Conservation (phyloP, 2,888 invertebrate genomes). For the Nipponacmea schrenckii region DNA sequence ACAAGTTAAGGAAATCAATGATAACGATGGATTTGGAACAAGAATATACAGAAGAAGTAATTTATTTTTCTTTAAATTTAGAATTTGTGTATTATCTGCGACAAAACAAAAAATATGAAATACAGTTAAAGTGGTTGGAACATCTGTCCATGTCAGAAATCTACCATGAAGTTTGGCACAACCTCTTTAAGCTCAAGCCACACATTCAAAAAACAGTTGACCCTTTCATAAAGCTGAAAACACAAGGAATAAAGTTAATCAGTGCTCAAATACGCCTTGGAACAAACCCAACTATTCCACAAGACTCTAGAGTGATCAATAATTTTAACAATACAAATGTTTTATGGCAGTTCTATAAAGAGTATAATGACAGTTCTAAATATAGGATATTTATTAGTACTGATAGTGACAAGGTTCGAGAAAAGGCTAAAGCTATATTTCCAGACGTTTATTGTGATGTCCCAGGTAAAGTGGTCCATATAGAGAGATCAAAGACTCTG, state of each 20-base stretch:
- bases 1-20: background rate
- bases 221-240: background rate
- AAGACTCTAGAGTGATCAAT: constrained; percentile 35
- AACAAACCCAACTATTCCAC: constrained; percentile 37
- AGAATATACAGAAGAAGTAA: constrained; percentile 5
- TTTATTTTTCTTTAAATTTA: constrained; percentile 20
- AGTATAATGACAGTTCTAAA: constrained; percentile 27
- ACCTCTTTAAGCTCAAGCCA: constrained; percentile 13
- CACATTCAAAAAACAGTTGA: background rate
- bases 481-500: constrained; percentile 24
- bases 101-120: constrained; percentile 9
- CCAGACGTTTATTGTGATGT: constrained; percentile 29
- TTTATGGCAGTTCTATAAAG: constrained; percentile 36
- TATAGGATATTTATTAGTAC: constrained; percentile 39
- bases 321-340: constrained; percentile 28
- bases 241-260: constrained; percentile 27
- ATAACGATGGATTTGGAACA: constrained; percentile 9
- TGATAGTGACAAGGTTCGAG: constrained; percentile 32
- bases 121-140: constrained; percentile 9
- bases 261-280: constrained; percentile 40
- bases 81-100: constrained; percentile 20
- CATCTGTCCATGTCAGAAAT: constrained; percentile 17
- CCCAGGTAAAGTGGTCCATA: constrained; percentile 37
- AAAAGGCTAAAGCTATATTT: constrained; percentile 30
- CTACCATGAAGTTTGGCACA: constrained; percentile 11